Conservation (phyloP, 2,888 invertebrate species). For the Scaptomyza flava region DNA sequence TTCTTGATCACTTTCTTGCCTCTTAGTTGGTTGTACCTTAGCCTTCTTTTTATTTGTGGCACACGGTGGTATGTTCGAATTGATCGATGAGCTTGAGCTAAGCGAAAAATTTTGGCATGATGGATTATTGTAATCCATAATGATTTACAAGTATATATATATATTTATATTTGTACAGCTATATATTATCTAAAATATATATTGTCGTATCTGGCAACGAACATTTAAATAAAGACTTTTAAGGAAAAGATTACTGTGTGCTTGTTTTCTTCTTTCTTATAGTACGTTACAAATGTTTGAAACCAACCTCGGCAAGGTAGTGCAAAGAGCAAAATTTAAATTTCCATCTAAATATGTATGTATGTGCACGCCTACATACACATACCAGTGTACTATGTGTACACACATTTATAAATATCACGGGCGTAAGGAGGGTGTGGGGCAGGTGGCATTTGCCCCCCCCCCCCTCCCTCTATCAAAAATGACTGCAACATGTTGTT, state of each 20-base stretch:
- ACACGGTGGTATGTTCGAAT: slow-evolving; percentile 22
- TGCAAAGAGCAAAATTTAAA: slow-evolving; percentile 2
- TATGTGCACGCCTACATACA: not conserved
- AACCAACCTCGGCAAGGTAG: slow-evolving; percentile 11
- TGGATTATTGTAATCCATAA: slow-evolving; percentile 55
- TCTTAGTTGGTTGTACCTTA: not conserved
- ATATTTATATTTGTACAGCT: slow-evolving; percentile 6
- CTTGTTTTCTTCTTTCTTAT: not conserved
- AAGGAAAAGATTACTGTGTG: slow-evolving; percentile 9
- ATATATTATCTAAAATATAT: not conserved
- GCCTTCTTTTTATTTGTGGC: slow-evolving; percentile 21
- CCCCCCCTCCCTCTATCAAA: not conserved
- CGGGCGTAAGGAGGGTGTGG: not conserved
- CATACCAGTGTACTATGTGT: not conserved
- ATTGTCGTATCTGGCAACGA: not conserved
- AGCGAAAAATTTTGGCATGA: slow-evolving; percentile 62
- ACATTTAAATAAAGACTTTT: not conserved
- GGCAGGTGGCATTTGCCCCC: slow-evolving; percentile 1
- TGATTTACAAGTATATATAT: slow-evolving; percentile 8
- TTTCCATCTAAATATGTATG: slow-evolving; percentile 7
- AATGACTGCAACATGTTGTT: slow-evolving; percentile 4
- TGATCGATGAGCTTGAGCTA: slow-evolving; percentile 41
- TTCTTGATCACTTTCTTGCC: slow-evolving; percentile 15
- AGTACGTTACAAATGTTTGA: not conserved
- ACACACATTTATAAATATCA: slow-evolving; percentile 14